Evolutionary conservation across 2,888 invertebrate species (phyloP).

Genomic region (Volucella inflata): DNA sequence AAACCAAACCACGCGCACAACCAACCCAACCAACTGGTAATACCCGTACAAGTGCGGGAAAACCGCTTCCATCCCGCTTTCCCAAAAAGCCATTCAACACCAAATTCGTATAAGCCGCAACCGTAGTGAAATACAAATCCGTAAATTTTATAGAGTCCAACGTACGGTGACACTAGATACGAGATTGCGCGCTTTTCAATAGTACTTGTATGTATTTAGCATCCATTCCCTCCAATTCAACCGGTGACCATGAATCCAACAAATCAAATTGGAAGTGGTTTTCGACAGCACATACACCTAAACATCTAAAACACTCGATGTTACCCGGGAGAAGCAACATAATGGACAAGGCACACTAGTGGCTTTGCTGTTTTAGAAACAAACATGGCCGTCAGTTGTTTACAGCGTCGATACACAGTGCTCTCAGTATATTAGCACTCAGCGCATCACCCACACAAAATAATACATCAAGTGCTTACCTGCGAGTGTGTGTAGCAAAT

Average conservation of each 20-base stretch:
- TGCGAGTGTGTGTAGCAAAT: constrained; percentile 30
- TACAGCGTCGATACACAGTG: constrained; percentile 44
- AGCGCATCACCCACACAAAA: constrained; percentile 59
- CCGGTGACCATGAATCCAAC: constrained; percentile 58
- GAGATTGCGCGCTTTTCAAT: constrained; percentile 42
- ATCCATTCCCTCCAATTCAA: not conserved
- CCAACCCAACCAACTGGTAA: constrained; percentile 66
- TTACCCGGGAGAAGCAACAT: not conserved
- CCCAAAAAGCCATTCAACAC: constrained; percentile 21
- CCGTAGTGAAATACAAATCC: constrained; percentile 60
- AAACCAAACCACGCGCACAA: constrained; percentile 48
- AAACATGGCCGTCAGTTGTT: constrained; percentile 71
- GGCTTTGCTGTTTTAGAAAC: constrained; percentile 63
- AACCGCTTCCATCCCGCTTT: constrained; percentile 8
- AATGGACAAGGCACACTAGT: constrained; percentile 31
- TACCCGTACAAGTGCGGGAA: constrained; percentile 47
- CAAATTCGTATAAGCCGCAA: constrained; percentile 27
- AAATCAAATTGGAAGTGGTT: constrained; percentile 63
- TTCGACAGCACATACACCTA: constrained; percentile 50
- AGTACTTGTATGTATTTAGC: not conserved
- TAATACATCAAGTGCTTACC: constrained; percentile 40
- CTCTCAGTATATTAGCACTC: too few species aligned
- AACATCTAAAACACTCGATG: not conserved
- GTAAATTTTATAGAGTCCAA: constrained; percentile 52
- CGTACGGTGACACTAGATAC: constrained; percentile 50